Base-by-base conservation (phyloP, 37 sponge, comb jelly and placozoan species). In the Aplysina aerophoba region DNA sequence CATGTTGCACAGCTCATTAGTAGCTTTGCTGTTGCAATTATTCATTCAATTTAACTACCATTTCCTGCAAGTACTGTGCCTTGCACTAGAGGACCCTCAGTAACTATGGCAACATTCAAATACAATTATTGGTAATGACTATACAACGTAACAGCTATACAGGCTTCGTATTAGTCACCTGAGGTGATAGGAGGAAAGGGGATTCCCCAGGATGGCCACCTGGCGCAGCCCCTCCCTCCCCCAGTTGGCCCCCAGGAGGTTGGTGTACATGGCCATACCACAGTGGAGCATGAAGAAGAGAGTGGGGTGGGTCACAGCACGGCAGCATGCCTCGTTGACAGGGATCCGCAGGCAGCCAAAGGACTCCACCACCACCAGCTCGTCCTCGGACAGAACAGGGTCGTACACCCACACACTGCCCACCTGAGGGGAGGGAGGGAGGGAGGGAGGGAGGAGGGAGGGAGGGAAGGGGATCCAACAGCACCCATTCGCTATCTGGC, bases 281-380 rank as follows among this genome's bases (percentile, higher is more conserved):
- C 92, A 92, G 80, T 92, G 92, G 24, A 86, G 86, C 92, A 92
- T 94, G 84, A 86, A 94, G 78, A 91, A 88, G 79, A 94, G 35
- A 2, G 95, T 94, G n/a, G 31, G 24, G 0, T 40, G 36, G 17
- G 63, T 12, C 16, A 86, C 79, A 37, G 56, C 40, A 12, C 81
- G 68, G 33, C 81, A 79, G 61, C 95, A 92, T 0, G 86, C 89
- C 35, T 92, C 89, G 83, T 92, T 92, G 22, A 25, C 1, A 37
- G 83, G 55, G 4, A 92, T 69, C 8, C 73, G 20, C 13, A 24
- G 30, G n/a, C 81, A 83, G 0, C 81, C 84, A 38, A 50, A 66
- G 15, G 61, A 38, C 35, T 64, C 79, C 22, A 92, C 24, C 16
- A 82, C 86, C 1, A 25, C 24, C 12, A 40, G 37, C 54, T 92